A percentile compares a stretch with the other conserved stretches of the same genome.
Conservation (phyloP, 2,113 vertebrate species). For the Toxotes chatareus region DNA sequence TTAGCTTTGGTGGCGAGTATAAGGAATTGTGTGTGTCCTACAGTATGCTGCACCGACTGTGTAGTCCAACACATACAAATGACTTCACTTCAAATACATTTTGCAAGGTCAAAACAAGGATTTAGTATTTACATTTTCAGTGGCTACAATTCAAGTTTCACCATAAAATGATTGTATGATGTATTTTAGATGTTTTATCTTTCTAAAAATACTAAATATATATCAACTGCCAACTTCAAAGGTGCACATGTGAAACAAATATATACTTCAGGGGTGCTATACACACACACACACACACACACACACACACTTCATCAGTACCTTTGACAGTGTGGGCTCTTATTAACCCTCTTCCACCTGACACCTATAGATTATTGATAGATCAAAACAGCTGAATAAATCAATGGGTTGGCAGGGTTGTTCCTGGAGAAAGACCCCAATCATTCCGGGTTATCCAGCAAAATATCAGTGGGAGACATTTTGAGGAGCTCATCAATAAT, state of each 20-base stretch:
- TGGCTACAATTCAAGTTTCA: not conserved
- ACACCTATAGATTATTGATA: conserved; percentile 33
- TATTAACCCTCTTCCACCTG: not conserved
- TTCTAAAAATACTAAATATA: not conserved
- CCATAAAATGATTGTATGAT: not conserved
- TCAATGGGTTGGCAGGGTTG: not conserved
- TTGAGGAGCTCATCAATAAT: conserved; percentile 52
- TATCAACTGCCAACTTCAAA: no score
- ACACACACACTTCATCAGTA: not conserved
- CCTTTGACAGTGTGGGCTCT: not conserved
- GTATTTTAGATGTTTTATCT: not conserved
- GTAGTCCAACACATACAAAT: not conserved
- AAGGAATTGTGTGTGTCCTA: not conserved
- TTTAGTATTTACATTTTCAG: no score
- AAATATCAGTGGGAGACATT: conserved; percentile 30
- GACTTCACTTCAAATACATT: not conserved
- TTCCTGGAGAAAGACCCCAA: not conserved
- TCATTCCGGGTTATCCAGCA: conserved; percentile 9
- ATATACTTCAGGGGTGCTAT: not conserved
- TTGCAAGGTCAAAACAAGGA: not conserved
- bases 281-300: no score
- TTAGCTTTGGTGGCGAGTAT: no score
- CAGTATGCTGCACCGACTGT: not conserved
- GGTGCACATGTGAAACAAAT: not conserved
- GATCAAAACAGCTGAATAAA: conserved; percentile 15